Conservation (phyloP, 2,113 vertebrate species). For the Pavo muticus region DNA sequence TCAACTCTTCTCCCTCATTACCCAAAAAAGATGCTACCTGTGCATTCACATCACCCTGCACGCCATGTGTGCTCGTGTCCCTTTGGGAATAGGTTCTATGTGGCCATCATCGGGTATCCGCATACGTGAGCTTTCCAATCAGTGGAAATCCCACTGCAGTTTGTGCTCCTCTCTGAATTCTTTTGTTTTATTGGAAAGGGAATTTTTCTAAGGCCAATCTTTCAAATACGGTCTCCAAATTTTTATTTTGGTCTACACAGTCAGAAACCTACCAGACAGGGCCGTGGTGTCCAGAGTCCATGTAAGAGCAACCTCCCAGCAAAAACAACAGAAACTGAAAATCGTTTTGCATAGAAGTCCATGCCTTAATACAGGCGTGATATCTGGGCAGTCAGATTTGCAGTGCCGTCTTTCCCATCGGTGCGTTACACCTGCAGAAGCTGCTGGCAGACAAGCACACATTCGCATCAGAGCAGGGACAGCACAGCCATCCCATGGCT, state of each 20-base stretch:
- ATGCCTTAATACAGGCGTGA: not conserved
- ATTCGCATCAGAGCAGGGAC: not conserved
- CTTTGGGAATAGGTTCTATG: not conserved
- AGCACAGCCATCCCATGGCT: not conserved
- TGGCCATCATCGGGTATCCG: not conserved
- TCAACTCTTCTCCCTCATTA: conserved; percentile 42
- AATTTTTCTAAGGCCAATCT: not conserved
- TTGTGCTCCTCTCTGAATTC: not conserved
- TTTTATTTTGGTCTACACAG: not conserved
- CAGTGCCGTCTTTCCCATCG: not conserved
- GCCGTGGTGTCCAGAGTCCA: not conserved
- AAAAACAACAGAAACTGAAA: not conserved
- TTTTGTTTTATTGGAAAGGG: not conserved
- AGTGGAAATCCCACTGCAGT: not conserved
- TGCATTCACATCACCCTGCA: not conserved
- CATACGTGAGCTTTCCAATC: not conserved
- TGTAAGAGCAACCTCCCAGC: not conserved
- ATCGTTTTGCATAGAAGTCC: not conserved
- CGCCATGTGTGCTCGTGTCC: not conserved
- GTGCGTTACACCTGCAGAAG: not conserved
- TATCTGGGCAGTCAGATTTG: not conserved
- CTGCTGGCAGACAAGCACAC: not conserved
- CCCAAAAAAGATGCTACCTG: not conserved
- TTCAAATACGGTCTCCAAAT: conserved; percentile 3
- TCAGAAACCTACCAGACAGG: not conserved